phyloP scores from a whole-genome alignment of 1,140 invertebrate genomes.

The Reticulitermes speratus region DNA sequence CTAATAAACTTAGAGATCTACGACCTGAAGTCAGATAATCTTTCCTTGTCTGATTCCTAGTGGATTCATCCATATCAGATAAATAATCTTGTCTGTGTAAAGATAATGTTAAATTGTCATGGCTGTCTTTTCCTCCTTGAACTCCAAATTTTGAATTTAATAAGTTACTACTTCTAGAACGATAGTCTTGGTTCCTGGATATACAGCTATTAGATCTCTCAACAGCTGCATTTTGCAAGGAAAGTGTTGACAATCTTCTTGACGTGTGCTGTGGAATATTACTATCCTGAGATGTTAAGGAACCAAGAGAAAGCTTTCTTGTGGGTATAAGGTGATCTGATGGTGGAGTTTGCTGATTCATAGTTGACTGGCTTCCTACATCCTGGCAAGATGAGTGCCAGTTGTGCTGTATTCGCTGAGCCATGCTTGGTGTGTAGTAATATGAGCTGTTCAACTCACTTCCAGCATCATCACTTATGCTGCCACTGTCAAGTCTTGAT shows the following conservation, averaged over 20 bases:
- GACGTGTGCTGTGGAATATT: not conserved
- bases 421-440: not conserved
- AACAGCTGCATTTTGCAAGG: not conserved
- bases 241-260: not conserved
- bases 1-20: constrained; percentile 21
- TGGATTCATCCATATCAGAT: not conserved
- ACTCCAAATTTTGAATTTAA: not conserved
- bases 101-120: not conserved
- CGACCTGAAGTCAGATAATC: not conserved
- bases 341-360: not conserved
- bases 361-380: not conserved
- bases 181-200: not conserved
- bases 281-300: not conserved
- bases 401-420: not conserved
- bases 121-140: not conserved
- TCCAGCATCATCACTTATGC: not conserved
- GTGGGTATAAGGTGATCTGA: not conserved
- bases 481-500: not conserved
- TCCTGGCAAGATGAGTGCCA: not conserved
- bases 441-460: not conserved
- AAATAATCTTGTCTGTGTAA: no score
- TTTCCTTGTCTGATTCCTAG: not conserved
- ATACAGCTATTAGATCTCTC: not conserved
- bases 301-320: not conserved
- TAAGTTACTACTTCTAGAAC: not conserved